phyloP scores from a whole-genome alignment of 1,140 invertebrate species.

The Dermatophagoides farinae region DNA sequence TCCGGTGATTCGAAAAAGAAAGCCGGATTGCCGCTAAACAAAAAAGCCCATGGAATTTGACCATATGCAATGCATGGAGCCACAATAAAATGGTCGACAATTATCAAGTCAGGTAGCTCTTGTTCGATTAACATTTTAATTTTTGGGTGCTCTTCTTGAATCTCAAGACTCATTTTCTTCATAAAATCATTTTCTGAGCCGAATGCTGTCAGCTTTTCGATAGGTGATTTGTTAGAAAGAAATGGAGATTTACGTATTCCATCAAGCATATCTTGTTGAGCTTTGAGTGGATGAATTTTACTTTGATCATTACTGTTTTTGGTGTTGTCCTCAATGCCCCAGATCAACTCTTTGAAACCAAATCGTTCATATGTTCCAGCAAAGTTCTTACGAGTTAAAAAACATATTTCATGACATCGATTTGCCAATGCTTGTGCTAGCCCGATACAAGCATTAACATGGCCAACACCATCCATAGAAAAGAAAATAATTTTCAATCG shows the following conservation, averaged over 20 bases:
- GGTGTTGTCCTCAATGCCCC: neutral
- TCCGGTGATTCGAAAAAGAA: neutral
- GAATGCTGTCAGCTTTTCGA: neutral
- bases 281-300: neutral
- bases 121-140: neutral
- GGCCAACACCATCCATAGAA: conserved; percentile 6
- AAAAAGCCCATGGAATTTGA: neutral
- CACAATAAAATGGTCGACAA: conserved; percentile 8
- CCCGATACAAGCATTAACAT: conserved; percentile 1
- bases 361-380: neutral
- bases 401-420: neutral
- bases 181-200: neutral
- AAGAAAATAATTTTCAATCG: conserved; percentile 3
- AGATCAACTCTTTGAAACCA: neutral
- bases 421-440: neutral
- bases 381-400: neutral
- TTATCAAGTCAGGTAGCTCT: neutral
- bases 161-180: neutral
- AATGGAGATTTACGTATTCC: neutral
- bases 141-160: neutral
- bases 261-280: neutral
- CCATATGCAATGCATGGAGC: neutral
- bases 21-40: neutral
- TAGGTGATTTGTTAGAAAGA: neutral
- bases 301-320: neutral